Base-by-base conservation (phyloP, 37 sponge, comb jelly and placozoan species). In the Chondrosia reniformis region DNA sequence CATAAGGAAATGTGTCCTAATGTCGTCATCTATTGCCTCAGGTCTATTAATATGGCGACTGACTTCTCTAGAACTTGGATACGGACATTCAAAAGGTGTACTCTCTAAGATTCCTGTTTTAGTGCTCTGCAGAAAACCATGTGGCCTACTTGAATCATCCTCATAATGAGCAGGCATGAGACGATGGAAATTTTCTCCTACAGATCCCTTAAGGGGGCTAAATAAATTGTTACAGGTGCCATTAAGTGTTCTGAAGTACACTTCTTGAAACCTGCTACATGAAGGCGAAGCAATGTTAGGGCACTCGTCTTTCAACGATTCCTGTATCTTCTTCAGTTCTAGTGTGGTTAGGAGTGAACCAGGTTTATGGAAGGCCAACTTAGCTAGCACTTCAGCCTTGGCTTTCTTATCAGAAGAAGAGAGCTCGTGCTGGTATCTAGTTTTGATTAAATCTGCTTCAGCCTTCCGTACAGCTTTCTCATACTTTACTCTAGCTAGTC, bases 181-280 rank as follows among this genome's bases (percentile, higher is more conserved):
- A 33, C 95, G 76, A 4, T 36, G 59, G 34, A 97, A 77, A 4
- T 77, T 58, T 13, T 83, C 89, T 49, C 44, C 46, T 32, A 92
- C 74, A 21, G 95, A 71, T 1, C 94, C 97, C 34, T 56, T 67
- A 0, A 40, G 31, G 27, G 92, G 92, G 55, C 55, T 65, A 4
- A 41, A 67, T 0, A 85, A 74, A 74, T 97, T 97, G 81, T 97
- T 97, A 73, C 97, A 97, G 42, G 90, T 89, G 19, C 95, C 94
- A 49, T 97, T 86, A 17, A 84, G 65, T 6, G 86, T 91, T 17
- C 97, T 64, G 7, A 8, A 8, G 27, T 8, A 28, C 36, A 4
- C 2, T 2, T 5, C 4, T 32, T 4, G 30, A 4, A 30, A 4
- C 2, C 4, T 30, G 4, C 19, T 8, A 36, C 66, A 64, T 4